Evolutionary conservation across 2,888 invertebrate genomes (phyloP), one percentile per base, ranked within the genome.

Genomic region (Quadriops clusia): DNA sequence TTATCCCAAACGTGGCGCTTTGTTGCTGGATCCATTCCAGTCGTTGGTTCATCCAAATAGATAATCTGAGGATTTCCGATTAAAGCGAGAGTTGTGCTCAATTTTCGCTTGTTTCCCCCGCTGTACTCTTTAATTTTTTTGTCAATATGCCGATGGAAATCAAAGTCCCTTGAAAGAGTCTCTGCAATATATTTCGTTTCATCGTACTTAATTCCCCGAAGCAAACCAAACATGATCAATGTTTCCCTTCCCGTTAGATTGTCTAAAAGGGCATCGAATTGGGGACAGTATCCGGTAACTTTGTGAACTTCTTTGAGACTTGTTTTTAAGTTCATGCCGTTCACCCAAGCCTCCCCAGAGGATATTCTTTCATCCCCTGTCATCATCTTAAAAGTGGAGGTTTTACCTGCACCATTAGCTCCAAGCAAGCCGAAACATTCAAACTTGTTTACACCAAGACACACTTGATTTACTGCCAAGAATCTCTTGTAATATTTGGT

Each of bases 391-490:
- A 90, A 90, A 0, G 86, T 86, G 1, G 77, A 75, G 1, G 83
- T 84, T 56, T 85, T 86, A 1, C 85, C 85, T 2, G 85, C 84
- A n/a, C 85, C 85, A 53, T 86, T 84, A 1, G 83, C 74, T 1
- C 85, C 85, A 24, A 86, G 60, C 27, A 86, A 58, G 2, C 85
- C 86, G 47, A 86, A 86, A 47, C 82, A 83, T 59, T 85, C 85
- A 5, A 77, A 77, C 53, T 28, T 23, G 28, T 65, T 68, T 9
- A 39, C 33, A 25, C 74, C 79, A 50, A 73, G 53, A 50, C 56
- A 56, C 16, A 46, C 37, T 44, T 79, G 77, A 52, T 86, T 77
- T 0, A 93, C 91, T 1, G 87, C 90, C 30, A 78, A 56, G 37
- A 82, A 68, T 1, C 50, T 50, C 5, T 71, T 74, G 33, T 57